Conservation (phyloP, 2,797 vertebrate species). For the Anableps anableps region DNA sequence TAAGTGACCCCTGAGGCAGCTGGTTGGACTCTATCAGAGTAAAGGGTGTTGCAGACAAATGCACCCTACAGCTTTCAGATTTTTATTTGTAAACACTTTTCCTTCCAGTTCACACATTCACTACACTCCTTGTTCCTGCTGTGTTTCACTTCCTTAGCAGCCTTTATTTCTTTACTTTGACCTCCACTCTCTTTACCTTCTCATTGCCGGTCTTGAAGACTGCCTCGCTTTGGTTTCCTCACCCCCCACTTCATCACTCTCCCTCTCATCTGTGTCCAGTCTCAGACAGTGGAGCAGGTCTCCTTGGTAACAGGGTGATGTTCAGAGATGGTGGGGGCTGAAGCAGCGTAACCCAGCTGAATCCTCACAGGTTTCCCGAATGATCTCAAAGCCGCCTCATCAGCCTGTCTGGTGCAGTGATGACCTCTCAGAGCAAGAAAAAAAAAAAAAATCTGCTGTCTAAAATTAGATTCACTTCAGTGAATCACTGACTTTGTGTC, state of each 20-base stretch:
- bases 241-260: slow-evolving; percentile 23
- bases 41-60: not conserved
- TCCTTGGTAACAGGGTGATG: slow-evolving; percentile 75
- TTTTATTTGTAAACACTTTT: not conserved
- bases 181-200: slow-evolving; percentile 20
- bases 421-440: slow-evolving; percentile 6
- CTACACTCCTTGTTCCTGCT: not conserved
- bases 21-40: no score
- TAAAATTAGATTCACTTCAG: slow-evolving; percentile 38
- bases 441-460: slow-evolving; percentile 7
- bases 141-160: not conserved
- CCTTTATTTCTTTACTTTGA: not conserved
- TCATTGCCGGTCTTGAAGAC: slow-evolving; percentile 12
- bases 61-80: not conserved
- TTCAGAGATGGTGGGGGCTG: slow-evolving; percentile 50
- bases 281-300: slow-evolving; percentile 48
- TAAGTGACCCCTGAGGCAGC: no score
- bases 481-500: slow-evolving; percentile 2
- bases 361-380: slow-evolving; percentile 56
- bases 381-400: slow-evolving; percentile 46
- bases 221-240: slow-evolving; percentile 14
- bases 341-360: slow-evolving; percentile 44
- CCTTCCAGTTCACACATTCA: not conserved
- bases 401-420: slow-evolving; percentile 37
- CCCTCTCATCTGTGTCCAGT: slow-evolving; percentile 59